Percentiles rank a stretch among this genome's conserved stretches.
phyloP scores from a whole-genome alignment of 2,797 vertebrate genomes.

The Oryzias dopingdopingensis region DNA sequence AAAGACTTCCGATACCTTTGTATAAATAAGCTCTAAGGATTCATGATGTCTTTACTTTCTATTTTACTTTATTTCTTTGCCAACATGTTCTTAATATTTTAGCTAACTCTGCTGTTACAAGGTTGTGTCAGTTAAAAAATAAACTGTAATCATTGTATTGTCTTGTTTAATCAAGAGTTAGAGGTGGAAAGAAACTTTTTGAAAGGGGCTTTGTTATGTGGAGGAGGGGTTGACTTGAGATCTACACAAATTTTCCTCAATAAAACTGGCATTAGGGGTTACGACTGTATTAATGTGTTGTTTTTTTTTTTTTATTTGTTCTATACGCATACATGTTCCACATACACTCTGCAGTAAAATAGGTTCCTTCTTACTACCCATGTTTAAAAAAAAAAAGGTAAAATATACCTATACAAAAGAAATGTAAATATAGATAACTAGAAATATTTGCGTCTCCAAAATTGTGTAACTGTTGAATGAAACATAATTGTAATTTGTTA shows the following conservation, averaged over 20 bases:
- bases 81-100: slow-evolving; percentile 66
- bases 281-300: slow-evolving; percentile 37
- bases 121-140: slow-evolving; percentile 56
- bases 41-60: slow-evolving; percentile 61
- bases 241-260: slow-evolving; percentile 55
- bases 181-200: slow-evolving; percentile 41
- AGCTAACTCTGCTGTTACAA: slow-evolving; percentile 65
- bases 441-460: too few relatives aligned
- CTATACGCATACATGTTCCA: slow-evolving; percentile 3
- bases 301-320: slow-evolving; percentile 20
- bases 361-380: slow-evolving; percentile 25
- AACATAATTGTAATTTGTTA: too few relatives aligned
- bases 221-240: slow-evolving; percentile 40
- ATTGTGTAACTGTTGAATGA: too few relatives aligned
- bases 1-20: slow-evolving; percentile 60
- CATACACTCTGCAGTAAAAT: slow-evolving; percentile 34
- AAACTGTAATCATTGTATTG: slow-evolving; percentile 59
- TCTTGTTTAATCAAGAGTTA: slow-evolving; percentile 56
- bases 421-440: too few relatives aligned
- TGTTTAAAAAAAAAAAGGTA: not conserved
- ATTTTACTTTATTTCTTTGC: too few relatives aligned
- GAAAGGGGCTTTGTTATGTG: slow-evolving; percentile 37
- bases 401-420: too few relatives aligned
- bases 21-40: slow-evolving; percentile 65
- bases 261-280: slow-evolving; percentile 67